phyloP scores from a whole-genome alignment of 1,140 invertebrate species.

The Asbolus verrucosus region DNA sequence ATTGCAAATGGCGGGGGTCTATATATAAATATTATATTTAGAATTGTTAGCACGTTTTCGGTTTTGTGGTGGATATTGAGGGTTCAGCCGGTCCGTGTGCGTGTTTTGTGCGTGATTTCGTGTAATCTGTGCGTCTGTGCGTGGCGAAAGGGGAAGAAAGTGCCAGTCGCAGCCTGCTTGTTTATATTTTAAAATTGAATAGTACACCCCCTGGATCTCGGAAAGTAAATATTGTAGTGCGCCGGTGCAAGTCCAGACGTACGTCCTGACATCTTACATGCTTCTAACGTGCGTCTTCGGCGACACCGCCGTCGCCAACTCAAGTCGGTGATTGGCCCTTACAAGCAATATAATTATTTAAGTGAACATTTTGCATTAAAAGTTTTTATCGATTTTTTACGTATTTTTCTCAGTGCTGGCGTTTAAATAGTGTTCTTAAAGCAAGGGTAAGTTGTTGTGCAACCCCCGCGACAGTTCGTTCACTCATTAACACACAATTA shows the following conservation, averaged over 20 bases:
- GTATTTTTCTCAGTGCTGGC: conserved; percentile 55
- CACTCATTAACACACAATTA: conserved; percentile 43
- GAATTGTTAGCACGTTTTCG: conserved; percentile 58
- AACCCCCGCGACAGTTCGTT: neutral
- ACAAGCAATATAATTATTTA: conserved; percentile 65
- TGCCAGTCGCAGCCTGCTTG: conserved; percentile 25
- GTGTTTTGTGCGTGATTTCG: conserved; percentile 14
- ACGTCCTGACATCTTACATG: conserved; percentile 57
- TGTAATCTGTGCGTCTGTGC: neutral
- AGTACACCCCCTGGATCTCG: conserved; percentile 57
- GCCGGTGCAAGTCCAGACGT: conserved; percentile 54
- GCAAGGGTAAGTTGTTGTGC: conserved; percentile 45
- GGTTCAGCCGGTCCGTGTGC: conserved; percentile 48
- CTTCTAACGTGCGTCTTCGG: conserved; percentile 59
- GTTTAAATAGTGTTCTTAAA: conserved; percentile 23
- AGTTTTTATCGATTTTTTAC: conserved; percentile 64
- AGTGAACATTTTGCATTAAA: conserved; percentile 65
- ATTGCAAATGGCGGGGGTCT: conserved; percentile 61
- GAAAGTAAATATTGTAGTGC: conserved; percentile 60
- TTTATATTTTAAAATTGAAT: conserved; percentile 56
- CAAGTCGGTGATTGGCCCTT: conserved; percentile 58
- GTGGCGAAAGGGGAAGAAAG: neutral
- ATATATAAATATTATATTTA: conserved; percentile 62
- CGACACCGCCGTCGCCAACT: conserved; percentile 55
- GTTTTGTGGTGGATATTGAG: conserved; percentile 52